Evolutionary conservation across 2,797 vertebrate species (phyloP), one percentile per base, ranked within the genome.

Genomic region (Coregonus sp.): DNA sequence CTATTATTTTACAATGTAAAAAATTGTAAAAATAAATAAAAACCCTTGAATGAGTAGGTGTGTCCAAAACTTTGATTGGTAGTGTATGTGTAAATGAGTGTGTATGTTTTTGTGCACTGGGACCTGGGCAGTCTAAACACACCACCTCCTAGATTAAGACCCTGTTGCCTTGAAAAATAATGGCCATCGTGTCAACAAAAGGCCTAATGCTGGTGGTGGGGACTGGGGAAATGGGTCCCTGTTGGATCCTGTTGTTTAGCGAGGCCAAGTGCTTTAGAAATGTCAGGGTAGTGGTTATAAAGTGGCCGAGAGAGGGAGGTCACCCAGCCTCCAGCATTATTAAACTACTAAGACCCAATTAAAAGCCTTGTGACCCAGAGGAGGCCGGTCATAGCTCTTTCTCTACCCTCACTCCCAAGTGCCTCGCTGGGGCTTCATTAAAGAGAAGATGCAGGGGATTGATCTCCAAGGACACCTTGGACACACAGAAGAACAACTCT

Each of bases 231-330:
- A 37, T 78, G 70, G 67, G 82, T 87, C 86, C 82, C 82, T 25
- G 61, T 81, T 85, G 86, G 84, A 86, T 85, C 82, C 81, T 31
- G 65, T 81, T 85, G 86, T 86, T 82, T 87, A 85, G 83, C 80
- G 47, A n/a, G 33, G 82, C 83, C 84, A 87, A 67, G 75, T 66
- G 65, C 76, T 63, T 63, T 25, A 63, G 76, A 78, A 79, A 86
- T 82, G 80, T 85, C 87, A 89, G 82, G 87, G 90, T 89, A 91
- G 85, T 86, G 89, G 85, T 83, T 87, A 86, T 86, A 90, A 92
- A 93, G 89, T 92, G 91, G 90, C 90, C 91, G 92, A 91, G 86
- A 86, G 90, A 92, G 92, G 89, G 90, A 92, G 92, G 89, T 92
- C 89, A 86, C 5, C 1, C 70, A 82, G 85, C 81, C 85, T 86